These are phyloP conservation scores for Criorhina ranunculi DNA, from an alignment of 2,888 invertebrate species.

Conservation along the genomic window DNA sequence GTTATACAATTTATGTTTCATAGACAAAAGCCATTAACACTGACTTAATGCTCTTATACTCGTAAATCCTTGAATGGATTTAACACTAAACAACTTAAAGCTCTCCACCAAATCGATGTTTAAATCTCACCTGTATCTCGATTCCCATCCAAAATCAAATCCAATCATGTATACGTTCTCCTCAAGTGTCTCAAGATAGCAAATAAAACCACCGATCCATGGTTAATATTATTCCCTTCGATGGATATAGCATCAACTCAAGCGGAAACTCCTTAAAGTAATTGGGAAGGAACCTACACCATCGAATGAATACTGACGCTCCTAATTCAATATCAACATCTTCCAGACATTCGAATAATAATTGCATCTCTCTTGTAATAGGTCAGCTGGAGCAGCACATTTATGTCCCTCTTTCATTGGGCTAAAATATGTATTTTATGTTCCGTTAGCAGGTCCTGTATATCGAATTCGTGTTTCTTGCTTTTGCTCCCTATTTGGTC, in stretches of 20 bases:
- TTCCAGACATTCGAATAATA: constrained; percentile 55
- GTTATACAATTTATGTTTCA: neutral
- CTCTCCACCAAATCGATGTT: neutral
- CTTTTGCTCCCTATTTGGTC: constrained; percentile 21
- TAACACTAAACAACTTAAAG: constrained; percentile 15
- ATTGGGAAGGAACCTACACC: constrained; percentile 40
- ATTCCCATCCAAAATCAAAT: neutral
- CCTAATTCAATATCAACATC: constrained; percentile 63
- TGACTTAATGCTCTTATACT: constrained; percentile 1
- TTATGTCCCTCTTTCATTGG: constrained; percentile 18
- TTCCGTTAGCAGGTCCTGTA: neutral
- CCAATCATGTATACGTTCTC: neutral
- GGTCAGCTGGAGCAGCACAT: constrained; percentile 21
- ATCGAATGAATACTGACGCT: constrained; percentile 20
- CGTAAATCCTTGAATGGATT: neutral
- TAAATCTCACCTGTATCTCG: neutral
- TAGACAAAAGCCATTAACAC: neutral
- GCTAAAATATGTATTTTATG: constrained; percentile 41
- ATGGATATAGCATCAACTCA: constrained; percentile 54
- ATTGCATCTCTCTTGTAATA: constrained; percentile 39
- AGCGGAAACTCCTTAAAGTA: constrained; percentile 64
- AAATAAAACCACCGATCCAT: constrained; percentile 59
- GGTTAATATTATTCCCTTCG: constrained; percentile 48
- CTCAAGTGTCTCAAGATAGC: constrained; percentile 23
- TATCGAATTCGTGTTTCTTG: constrained; percentile 10